These are phyloP conservation scores for Meles meles DNA, from an alignment of 2,113 vertebrate species.

Conservation along the genomic window DNA sequence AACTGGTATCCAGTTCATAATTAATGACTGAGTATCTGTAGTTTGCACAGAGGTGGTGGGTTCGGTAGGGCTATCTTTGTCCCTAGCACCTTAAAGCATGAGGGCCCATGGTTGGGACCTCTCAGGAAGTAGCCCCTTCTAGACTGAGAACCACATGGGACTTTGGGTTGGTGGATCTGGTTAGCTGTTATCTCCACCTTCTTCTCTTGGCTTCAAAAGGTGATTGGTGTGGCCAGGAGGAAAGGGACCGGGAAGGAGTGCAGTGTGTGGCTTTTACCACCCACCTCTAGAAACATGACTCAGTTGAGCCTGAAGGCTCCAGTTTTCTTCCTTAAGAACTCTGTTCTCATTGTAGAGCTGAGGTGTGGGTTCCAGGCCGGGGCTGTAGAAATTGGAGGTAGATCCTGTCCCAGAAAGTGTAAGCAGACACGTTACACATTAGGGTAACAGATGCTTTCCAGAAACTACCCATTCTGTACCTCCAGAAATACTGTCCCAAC, in stretches of 20 bases:
- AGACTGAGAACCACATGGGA: neutral
- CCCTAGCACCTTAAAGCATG: rapidly evolving
- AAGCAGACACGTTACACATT: neutral
- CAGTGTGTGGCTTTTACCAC: neutral
- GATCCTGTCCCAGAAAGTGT: slow-evolving; percentile 75
- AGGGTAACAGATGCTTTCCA: neutral
- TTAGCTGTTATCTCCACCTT: neutral
- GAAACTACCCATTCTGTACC: neutral
- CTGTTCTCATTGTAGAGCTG: slow-evolving; percentile 86
- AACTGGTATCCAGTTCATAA: neutral
- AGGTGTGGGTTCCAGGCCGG: slow-evolving; percentile 82
- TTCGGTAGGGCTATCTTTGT: neutral
- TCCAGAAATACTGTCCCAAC: neutral
- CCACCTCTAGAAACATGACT: slow-evolving; percentile 84
- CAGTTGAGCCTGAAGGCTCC: slow-evolving; percentile 80
- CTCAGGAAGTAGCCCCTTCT: neutral
- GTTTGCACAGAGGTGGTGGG: neutral
- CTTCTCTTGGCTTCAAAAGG: neutral
- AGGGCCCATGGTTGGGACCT: neutral
- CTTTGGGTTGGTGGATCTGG: neutral
- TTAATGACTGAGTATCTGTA: neutral
- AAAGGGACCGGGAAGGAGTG: rapidly evolving
- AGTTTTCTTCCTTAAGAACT: slow-evolving; percentile 69
- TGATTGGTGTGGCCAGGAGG: neutral
- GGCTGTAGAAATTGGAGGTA: slow-evolving; percentile 84